Conservation (phyloP, 1,140 invertebrate genomes). For the Samia ricini region DNA sequence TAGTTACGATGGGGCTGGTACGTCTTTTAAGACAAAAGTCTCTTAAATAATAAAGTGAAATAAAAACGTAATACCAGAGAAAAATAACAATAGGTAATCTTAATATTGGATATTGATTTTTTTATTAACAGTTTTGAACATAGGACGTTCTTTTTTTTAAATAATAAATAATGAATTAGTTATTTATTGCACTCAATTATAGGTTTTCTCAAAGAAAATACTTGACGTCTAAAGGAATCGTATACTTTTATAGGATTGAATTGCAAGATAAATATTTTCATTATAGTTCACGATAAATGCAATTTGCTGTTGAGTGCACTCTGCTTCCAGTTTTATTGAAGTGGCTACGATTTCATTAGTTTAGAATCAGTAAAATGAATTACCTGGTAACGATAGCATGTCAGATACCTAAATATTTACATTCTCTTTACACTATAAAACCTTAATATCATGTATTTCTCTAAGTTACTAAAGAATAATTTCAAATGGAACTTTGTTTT, state of each 20-base stretch:
- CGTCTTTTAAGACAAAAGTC: too few species aligned
- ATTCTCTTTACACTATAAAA: not conserved
- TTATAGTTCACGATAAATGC: slow-evolving; percentile 44
- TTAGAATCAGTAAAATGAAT: not conserved
- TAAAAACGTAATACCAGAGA: too few species aligned
- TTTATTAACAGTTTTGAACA: not conserved
- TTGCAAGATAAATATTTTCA: slow-evolving; percentile 50
- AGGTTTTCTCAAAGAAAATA: too few species aligned
- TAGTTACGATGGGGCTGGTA: too few species aligned
- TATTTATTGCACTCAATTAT: too few species aligned
- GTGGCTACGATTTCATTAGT: not conserved
- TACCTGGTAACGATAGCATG: not conserved
- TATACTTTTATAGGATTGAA: slow-evolving; percentile 49
- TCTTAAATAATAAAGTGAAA: too few species aligned
- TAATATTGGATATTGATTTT: not conserved
- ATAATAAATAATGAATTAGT: too few species aligned
- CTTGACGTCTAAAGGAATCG: slow-evolving; percentile 27
- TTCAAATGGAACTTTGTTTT: not conserved
- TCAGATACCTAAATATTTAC: too few species aligned
- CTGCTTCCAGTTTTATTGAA: slow-evolving; percentile 7
- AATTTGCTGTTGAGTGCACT: slow-evolving; percentile 33
- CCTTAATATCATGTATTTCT: not conserved
- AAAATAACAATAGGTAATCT: too few species aligned
- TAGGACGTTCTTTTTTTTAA: not conserved
- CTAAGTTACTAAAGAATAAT: not conserved